Evolutionary conservation across 2,113 vertebrate species (phyloP).

Genomic region (Mirounga angustirostris): DNA sequence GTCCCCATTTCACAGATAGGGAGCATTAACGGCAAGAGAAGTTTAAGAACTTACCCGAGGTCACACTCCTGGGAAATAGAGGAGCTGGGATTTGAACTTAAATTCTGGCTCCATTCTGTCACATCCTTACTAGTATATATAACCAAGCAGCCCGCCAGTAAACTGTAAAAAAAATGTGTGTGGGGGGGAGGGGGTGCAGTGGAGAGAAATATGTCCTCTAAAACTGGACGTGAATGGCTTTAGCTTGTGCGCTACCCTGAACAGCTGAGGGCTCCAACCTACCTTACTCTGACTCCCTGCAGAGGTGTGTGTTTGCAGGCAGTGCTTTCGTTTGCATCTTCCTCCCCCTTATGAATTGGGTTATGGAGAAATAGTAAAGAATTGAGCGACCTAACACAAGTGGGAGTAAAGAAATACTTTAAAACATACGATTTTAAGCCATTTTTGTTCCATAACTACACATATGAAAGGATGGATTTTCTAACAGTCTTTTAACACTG

Average conservation of each 20-base stretch:
- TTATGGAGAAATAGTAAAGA: neutral
- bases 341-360: neutral
- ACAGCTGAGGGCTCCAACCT: neutral
- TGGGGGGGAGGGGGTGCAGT: too few species aligned
- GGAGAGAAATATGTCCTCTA: neutral
- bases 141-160: neutral
- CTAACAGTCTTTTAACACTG: neutral
- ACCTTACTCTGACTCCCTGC: neutral
- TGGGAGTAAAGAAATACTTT: conserved; percentile 20
- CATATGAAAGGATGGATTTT: neutral
- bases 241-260: neutral
- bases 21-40: neutral
- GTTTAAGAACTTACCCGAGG: neutral
- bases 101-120: neutral
- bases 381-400: neutral
- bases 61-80: neutral
- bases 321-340: neutral
- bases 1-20: neutral
- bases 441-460: neutral
- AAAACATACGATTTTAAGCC: conserved; percentile 42
- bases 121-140: neutral
- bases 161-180: neutral
- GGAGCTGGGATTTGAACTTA: neutral
- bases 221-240: neutral
- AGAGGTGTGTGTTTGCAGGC: neutral